Evolutionary conservation across 2,113 vertebrate species (phyloP).

Genomic region (Oryzias melastigma): DNA sequence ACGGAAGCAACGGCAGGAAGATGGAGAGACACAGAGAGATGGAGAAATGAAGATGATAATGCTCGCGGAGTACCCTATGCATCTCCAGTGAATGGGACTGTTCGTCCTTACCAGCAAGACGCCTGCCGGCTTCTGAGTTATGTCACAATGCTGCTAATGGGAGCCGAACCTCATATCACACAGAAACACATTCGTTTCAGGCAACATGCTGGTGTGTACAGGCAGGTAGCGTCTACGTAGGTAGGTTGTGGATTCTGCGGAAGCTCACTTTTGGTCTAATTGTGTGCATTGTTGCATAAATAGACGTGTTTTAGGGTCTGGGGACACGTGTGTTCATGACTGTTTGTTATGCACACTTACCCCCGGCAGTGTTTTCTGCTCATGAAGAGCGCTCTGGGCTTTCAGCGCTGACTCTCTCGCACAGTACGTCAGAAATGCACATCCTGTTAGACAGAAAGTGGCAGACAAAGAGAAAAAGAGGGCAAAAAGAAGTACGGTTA

Average conservation of each 20-base stretch:
- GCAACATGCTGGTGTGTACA: neutral
- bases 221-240: conserved; percentile 13
- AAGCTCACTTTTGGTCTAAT: conserved; percentile 12
- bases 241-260: neutral
- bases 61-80: conserved; percentile 40
- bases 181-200: conserved; percentile 32
- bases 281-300: conserved; percentile 33
- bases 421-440: conserved; percentile 92
- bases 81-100: conserved; percentile 54
- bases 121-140: conserved; percentile 66
- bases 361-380: conserved; percentile 91
- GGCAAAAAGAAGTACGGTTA: conserved; percentile 13
- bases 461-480: conserved; percentile 21
- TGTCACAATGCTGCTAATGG: conserved; percentile 67
- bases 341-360: conserved; percentile 73
- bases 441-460: conserved; percentile 76
- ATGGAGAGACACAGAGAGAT: conserved; percentile 43
- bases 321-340: conserved; percentile 24
- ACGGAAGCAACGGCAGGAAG: conserved; percentile 39
- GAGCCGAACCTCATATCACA: conserved; percentile 44
- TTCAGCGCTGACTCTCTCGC: conserved; percentile 90
- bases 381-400: conserved; percentile 90
- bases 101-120: conserved; percentile 67
- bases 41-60: conserved; percentile 63
- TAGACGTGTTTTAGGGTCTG: conserved; percentile 27